phyloP scores from a whole-genome alignment of 2,797 vertebrate genomes.

The Neopelma chrysocephalum region DNA sequence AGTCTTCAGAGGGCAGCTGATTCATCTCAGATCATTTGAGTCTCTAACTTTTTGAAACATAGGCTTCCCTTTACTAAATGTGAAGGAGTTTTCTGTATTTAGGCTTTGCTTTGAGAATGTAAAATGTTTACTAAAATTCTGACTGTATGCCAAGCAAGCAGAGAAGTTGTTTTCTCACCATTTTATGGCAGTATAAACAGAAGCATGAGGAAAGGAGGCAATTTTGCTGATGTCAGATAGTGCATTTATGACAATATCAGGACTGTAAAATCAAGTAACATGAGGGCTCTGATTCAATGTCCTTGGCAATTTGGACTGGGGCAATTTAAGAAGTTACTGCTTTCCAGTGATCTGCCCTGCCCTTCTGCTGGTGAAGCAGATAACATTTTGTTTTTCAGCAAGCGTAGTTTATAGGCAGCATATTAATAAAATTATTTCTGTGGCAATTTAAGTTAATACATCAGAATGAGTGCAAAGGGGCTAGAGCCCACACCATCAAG shows the following conservation, averaged over 20 bases:
- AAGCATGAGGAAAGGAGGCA: not conserved
- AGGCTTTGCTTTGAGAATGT: not conserved
- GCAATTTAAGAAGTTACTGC: not conserved
- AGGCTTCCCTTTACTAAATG: not conserved
- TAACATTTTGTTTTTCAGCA: not conserved
- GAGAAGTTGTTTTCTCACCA: not conserved
- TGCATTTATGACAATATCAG: not conserved
- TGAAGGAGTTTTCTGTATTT: not conserved
- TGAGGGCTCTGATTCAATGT: not conserved
- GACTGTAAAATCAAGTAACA: not conserved
- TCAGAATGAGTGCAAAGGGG: not conserved
- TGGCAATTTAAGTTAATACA: not conserved
- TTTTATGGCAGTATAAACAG: not conserved
- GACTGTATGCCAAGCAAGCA: not conserved
- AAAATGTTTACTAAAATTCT: constrained; percentile 9
- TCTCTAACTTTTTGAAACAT: constrained; percentile 34
- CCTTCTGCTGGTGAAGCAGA: not conserved
- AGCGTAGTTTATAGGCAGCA: not conserved
- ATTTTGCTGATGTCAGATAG: not conserved
- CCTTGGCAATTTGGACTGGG: not conserved
- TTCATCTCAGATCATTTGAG: constrained; percentile 40
- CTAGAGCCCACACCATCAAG: not conserved
- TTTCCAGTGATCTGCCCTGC: not conserved
- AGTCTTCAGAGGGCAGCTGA: constrained; percentile 39
- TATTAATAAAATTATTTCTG: constrained; percentile 1